These are phyloP conservation scores for Sericinus montela DNA, from an alignment of 2,888 invertebrate genomes.

Conservation along the genomic window DNA sequence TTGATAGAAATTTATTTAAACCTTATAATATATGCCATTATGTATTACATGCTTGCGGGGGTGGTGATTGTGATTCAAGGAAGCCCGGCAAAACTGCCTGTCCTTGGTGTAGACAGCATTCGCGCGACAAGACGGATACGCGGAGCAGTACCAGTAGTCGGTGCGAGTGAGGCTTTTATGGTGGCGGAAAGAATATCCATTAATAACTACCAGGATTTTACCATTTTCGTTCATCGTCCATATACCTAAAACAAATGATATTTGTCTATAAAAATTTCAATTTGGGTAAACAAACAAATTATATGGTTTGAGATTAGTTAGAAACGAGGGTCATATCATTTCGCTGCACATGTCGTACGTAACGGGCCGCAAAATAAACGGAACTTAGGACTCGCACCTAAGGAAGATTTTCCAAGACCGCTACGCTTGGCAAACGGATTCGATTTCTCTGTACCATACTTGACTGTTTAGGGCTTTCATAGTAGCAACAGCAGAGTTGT, in stretches of 20 bases:
- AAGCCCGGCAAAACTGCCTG: background rate
- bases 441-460: no score
- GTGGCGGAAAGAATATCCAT: background rate
- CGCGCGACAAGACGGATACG: background rate
- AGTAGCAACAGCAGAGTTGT: no score
- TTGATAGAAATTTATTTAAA: background rate
- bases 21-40: background rate
- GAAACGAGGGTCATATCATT: no score
- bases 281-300: no score
- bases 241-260: constrained; percentile 14
- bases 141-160: background rate
- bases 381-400: no score
- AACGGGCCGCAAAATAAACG: no score
- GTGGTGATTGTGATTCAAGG: background rate
- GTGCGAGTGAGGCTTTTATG: background rate
- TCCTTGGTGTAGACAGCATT: background rate
- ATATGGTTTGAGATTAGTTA: no score
- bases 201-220: background rate
- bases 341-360: no score
- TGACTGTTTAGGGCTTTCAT: no score
- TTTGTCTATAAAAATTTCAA: no score
- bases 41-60: background rate
- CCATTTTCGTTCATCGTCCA: constrained; percentile 9
- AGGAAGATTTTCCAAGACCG: no score
- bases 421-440: no score